phyloP scores from a whole-genome alignment of 2,888 invertebrate species.

The Xestia sexstrigata region DNA sequence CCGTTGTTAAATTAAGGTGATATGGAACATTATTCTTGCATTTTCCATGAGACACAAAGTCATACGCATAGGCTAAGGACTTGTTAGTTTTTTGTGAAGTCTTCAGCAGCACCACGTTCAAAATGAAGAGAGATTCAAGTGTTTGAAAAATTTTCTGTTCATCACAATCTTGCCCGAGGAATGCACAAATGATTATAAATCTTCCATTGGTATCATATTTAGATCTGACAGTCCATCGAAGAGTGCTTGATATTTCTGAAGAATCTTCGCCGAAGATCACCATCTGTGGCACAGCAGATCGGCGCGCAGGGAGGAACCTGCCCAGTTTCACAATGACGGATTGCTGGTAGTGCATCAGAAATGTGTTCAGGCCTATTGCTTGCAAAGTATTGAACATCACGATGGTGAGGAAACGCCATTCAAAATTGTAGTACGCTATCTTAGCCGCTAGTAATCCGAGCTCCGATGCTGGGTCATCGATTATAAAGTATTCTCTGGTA shows the following conservation, averaged over 20 bases:
- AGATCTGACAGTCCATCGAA: constrained; percentile 69
- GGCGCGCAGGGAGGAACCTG: constrained; percentile 63
- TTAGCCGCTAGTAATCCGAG: constrained; percentile 77
- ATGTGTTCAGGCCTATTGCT: constrained; percentile 70
- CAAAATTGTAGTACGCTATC: constrained; percentile 78
- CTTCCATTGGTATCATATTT: constrained; percentile 76
- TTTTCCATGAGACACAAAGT: constrained; percentile 68
- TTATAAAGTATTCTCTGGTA: constrained; percentile 55
- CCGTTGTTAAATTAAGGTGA: constrained; percentile 62
- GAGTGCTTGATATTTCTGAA: constrained; percentile 69
- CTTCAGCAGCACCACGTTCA: constrained; percentile 76
- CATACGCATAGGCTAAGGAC: constrained; percentile 69
- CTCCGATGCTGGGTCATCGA: constrained; percentile 61
- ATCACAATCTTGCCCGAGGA: constrained; percentile 69
- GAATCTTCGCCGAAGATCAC: constrained; percentile 75
- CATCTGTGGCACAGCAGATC: constrained; percentile 70
- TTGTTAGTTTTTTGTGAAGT: constrained; percentile 54
- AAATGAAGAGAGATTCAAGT: constrained; percentile 66
- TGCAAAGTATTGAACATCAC: constrained; percentile 72
- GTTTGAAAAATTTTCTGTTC: constrained; percentile 72
- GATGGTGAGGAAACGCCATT: constrained; percentile 78
- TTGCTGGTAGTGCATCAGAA: constrained; percentile 73
- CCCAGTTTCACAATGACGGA: constrained; percentile 72
- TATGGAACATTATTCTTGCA: constrained; percentile 73
- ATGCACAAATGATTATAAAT: constrained; percentile 75